Evolutionary conservation across 1,140 invertebrate species (phyloP), one percentile per base, ranked within the genome.

Genomic region (Drosophila tsacasi): DNA sequence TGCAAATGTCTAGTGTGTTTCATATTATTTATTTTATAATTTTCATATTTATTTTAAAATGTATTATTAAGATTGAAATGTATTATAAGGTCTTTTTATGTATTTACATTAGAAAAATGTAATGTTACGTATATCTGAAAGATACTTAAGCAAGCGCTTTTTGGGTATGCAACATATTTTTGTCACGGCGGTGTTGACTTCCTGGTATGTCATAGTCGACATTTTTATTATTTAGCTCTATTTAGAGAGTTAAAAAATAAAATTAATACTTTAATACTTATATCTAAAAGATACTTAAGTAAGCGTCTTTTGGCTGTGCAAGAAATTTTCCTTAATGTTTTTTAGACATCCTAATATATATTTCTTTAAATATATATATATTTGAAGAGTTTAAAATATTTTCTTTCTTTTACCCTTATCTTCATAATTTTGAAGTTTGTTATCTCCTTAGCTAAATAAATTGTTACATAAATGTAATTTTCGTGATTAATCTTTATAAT

Each of bases 141-240:
- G 7, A 9, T 54, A 9, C 1, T 13, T 35, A 2, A 21, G 19
- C 0, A 15, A 5, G 30, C 30, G 30, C 30, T 32, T 17, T 54
- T 54, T n/a, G 9, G 32, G 52, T 55, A 55, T 39, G 32, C 52
- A 55, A 55, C 9, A 55, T 1, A 21, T 23, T 23, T 17, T 23
- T 55, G 0, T 7, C 7, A 6, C 17, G 0, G 0, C 7, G 0
- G 13, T 2, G 9, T 17, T 2, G 2, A 37, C 13, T 15, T 8
- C 15, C 19, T 23, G 13, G 52, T 23, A 37, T 55, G 8, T 10
- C 5, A 37, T 55, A 10, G 15, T 55, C 19, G 32, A 1, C n/a
- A n/a, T n/a, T n/a, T n/a, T n/a, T n/a, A n/a, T n/a, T n/a, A n/a
- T n/a, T n/a, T n/a, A n/a, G n/a, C n/a, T n/a, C n/a, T n/a, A n/a